Percentiles rank a stretch among this genome's conserved stretches.
phyloP scores from a whole-genome alignment of 2,797 vertebrate genomes.

The Carcharodon carcharias region DNA sequence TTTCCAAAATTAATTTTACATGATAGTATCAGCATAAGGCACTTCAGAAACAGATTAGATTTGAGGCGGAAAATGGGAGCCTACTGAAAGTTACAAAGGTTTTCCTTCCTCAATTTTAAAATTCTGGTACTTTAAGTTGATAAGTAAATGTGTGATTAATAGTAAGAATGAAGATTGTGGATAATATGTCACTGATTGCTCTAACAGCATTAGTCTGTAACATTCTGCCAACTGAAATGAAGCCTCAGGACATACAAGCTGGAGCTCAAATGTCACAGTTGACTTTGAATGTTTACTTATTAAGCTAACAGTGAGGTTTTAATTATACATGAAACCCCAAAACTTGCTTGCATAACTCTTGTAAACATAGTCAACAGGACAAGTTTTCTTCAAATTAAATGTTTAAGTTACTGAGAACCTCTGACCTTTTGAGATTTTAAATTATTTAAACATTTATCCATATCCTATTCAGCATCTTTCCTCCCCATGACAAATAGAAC shows the following conservation, averaged over 20 bases:
- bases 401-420: neutral
- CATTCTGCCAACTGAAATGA: neutral
- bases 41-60: neutral
- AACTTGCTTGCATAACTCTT: neutral
- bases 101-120: neutral
- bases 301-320: neutral
- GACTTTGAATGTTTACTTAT: neutral
- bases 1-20: neutral
- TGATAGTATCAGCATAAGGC: neutral
- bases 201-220: neutral
- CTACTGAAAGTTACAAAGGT: neutral
- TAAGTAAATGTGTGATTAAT: neutral
- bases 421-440: neutral
- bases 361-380: slow-evolving; percentile 8
- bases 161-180: neutral
- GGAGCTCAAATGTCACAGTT: neutral
- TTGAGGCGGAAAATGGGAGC: neutral
- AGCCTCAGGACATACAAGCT: neutral
- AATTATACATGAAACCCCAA: slow-evolving; percentile 12
- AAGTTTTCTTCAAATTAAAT: neutral
- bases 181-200: neutral
- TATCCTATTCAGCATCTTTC: neutral
- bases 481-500: neutral
- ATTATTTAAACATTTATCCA: neutral
- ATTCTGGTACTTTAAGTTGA: neutral